Evolutionary conservation across 2,888 invertebrate species (phyloP), one percentile per base, ranked within the genome.

Genomic region (Brenthis hecate): DNA sequence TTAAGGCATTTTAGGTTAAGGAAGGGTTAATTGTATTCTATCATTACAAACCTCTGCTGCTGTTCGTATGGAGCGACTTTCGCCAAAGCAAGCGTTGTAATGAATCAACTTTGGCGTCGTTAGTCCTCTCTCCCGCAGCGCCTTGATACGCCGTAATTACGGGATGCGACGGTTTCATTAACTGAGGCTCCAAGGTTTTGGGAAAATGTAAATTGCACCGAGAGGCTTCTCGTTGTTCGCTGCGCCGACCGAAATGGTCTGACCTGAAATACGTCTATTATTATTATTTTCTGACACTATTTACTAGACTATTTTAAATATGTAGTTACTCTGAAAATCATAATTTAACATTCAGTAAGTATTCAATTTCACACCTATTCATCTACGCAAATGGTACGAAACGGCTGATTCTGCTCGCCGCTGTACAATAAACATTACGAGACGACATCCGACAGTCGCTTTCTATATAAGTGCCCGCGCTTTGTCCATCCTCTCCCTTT

Each of bases 181-280:
- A 67, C 56, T 67, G 61, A 51, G 61, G 36, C 56, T 56, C 23
- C n/a, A 61, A 67, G 50, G 56, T 62, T 62, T 67, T 56, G 51
- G 43, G 50, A 51, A 67, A 56, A 62, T 19, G 36, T 51, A 67
- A 62, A 67, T 51, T 50, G 50, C 62, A 36, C 32, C 56, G 36
- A 43, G 36, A 50, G 19, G 2, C 19, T 32, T 19, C 53, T 14
- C 23, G 6, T 19, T 23, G 16, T 6, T 53, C 51, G 36, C 36
- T 43, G 11, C 28, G 13, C 19, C 2, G 55, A 16, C 1, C 4
- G 19, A 28, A 55, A 28, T 55, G 13, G 16, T 11, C 55, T 11
- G 55, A 16, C 55, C 32, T 53, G 28, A 13, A 50, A 13, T 14
- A 16, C 11, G 36, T 43, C 36, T 43, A 43, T 43, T 11, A 36